Conservation (phyloP, 2,888 invertebrate species). For the Drosophila mayaguana region DNA sequence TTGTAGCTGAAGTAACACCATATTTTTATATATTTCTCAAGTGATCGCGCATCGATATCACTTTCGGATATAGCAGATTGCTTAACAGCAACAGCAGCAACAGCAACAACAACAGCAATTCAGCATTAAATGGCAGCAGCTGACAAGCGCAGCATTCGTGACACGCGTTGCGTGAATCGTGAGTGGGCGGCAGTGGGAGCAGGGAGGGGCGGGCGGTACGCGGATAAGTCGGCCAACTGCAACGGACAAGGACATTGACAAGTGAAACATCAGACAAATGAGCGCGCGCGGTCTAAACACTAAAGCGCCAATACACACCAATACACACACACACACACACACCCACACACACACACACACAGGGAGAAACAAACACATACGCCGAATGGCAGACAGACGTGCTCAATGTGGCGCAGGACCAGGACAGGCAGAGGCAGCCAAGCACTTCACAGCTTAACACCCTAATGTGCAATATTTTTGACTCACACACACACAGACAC, state of each 20-base stretch:
- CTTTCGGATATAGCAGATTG: background rate
- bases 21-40: background rate
- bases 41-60: slow-evolving; percentile 1
- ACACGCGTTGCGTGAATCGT: slow-evolving; percentile 10
- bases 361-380: background rate
- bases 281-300: slow-evolving; percentile 38
- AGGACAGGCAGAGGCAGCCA: slow-evolving; percentile 56
- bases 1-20: background rate
- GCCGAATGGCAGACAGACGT: slow-evolving; percentile 26
- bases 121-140: slow-evolving; percentile 2
- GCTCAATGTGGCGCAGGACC: slow-evolving; percentile 36
- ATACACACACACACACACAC: slow-evolving; percentile 18
- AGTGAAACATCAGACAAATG: slow-evolving; percentile 65
- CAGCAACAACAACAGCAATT: background rate
- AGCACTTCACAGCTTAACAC: slow-evolving; percentile 84
- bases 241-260: slow-evolving; percentile 50
- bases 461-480: slow-evolving; percentile 82
- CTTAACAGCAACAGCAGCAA: background rate
- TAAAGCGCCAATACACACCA: slow-evolving; percentile 24
- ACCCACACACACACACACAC: slow-evolving; percentile 5
- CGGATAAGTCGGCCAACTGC: slow-evolving; percentile 25
- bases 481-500: slow-evolving; percentile 47
- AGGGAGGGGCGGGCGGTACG: background rate
- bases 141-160: slow-evolving; percentile 1
- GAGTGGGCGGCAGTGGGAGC: background rate